A percentile compares a stretch with the other conserved stretches of the same genome.
Evolutionary conservation across 2,797 vertebrate genomes (phyloP).

Genomic region (Rousettus madagascariensis): DNA sequence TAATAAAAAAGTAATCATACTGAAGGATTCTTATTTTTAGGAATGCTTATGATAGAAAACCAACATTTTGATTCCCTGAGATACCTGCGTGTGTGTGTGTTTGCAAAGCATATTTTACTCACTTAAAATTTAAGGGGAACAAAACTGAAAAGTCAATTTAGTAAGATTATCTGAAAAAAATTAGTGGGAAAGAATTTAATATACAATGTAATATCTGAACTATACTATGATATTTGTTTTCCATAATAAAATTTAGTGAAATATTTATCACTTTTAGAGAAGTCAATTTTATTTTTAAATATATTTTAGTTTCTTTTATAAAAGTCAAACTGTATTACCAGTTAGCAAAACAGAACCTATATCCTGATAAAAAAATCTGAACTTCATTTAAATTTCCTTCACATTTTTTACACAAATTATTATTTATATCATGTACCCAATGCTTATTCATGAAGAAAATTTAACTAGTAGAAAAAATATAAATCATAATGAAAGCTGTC

Average conservation of each 20-base stretch:
- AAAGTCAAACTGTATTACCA: background rate
- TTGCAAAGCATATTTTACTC: background rate
- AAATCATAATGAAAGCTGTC: background rate
- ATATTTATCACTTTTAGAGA: background rate
- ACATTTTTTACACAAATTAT: background rate
- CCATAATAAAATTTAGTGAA: background rate
- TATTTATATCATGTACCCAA: background rate
- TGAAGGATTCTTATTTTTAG: background rate
- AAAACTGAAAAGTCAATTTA: background rate
- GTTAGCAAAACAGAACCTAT: background rate
- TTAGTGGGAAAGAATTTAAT: background rate
- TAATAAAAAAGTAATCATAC: slow-evolving; percentile 6
- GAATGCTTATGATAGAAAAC: background rate
- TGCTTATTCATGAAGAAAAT: background rate
- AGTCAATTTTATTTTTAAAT: background rate
- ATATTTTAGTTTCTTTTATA: background rate
- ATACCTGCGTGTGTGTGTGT: background rate
- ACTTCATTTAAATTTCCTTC: background rate
- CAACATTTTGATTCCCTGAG: background rate
- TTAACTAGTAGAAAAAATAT: background rate
- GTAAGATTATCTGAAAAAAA: background rate
- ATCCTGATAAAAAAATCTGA: background rate
- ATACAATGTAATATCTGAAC: background rate
- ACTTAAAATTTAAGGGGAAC: background rate
- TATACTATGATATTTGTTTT: background rate